Evolutionary conservation across 1,140 invertebrate genomes (phyloP).

Genomic region (Cydia strobilella): DNA sequence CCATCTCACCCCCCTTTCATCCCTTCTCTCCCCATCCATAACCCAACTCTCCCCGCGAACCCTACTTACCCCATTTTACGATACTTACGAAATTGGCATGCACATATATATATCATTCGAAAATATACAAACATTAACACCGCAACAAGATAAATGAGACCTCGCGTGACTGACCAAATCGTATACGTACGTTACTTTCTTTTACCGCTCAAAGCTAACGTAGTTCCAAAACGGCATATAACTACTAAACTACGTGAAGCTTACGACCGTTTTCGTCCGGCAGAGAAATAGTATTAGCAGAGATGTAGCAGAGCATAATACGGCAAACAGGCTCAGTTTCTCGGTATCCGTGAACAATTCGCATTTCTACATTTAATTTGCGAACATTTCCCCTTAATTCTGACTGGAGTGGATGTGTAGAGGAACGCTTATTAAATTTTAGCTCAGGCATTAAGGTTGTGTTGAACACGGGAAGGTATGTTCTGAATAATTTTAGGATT

Average conservation of each 20-base stretch:
- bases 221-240: not conserved
- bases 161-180: constrained; percentile 11
- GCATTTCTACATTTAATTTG: constrained; percentile 25
- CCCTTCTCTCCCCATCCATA: no score
- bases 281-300: not conserved
- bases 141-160: constrained; percentile 7
- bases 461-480: not conserved
- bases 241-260: not conserved
- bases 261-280: not conserved
- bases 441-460: constrained; percentile 16
- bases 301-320: constrained; percentile 6
- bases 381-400: constrained; percentile 28
- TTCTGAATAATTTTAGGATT: not conserved
- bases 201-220: not conserved
- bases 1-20: no score
- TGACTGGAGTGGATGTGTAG: constrained; percentile 1
- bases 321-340: constrained; percentile 30
- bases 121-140: constrained; percentile 4
- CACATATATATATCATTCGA: not conserved
- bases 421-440: constrained; percentile 29
- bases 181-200: not conserved
- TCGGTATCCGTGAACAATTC: constrained; percentile 23
- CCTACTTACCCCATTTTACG: no score
- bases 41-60: no score
- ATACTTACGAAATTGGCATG: no score